Conservation (phyloP, 2,888 invertebrate genomes). For the Physocephala rufipes region DNA sequence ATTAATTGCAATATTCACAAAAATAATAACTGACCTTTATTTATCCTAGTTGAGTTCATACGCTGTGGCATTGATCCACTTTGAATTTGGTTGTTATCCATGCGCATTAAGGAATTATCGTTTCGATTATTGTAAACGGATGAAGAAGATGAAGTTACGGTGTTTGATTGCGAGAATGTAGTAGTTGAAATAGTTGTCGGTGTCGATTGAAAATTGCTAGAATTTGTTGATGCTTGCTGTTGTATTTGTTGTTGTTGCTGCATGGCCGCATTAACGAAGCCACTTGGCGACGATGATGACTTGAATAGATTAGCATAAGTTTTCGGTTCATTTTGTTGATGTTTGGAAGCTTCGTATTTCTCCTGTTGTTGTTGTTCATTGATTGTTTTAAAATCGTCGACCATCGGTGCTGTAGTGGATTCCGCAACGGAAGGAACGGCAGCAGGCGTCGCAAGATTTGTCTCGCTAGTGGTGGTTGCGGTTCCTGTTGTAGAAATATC, state of each 20-base stretch:
- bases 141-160: slow-evolving; percentile 53
- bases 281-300: slow-evolving; percentile 62
- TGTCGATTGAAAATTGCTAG: slow-evolving; percentile 46
- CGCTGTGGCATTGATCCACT: slow-evolving; percentile 61
- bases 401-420: slow-evolving; percentile 45
- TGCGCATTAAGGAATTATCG: slow-evolving; percentile 50
- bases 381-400: slow-evolving; percentile 59
- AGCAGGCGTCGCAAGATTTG: slow-evolving; percentile 38
- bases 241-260: slow-evolving; percentile 64
- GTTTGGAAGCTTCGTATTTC: slow-evolving; percentile 62
- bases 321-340: slow-evolving; percentile 76
- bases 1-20: not conserved
- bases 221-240: slow-evolving; percentile 43
- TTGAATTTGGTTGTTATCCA: slow-evolving; percentile 52
- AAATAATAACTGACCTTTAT: slow-evolving; percentile 53
- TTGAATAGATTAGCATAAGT: slow-evolving; percentile 89
- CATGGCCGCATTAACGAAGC: slow-evolving; percentile 62
- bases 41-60: slow-evolving; percentile 58
- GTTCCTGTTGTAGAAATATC: not conserved
- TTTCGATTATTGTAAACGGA: slow-evolving; percentile 48
- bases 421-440: slow-evolving; percentile 43
- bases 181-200: slow-evolving; percentile 46
- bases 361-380: slow-evolving; percentile 62
- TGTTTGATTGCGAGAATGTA: slow-evolving; percentile 56
- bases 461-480: slow-evolving; percentile 17